phyloP scores from a whole-genome alignment of 2,888 invertebrate genomes.

The Alentia gelatinosa region DNA sequence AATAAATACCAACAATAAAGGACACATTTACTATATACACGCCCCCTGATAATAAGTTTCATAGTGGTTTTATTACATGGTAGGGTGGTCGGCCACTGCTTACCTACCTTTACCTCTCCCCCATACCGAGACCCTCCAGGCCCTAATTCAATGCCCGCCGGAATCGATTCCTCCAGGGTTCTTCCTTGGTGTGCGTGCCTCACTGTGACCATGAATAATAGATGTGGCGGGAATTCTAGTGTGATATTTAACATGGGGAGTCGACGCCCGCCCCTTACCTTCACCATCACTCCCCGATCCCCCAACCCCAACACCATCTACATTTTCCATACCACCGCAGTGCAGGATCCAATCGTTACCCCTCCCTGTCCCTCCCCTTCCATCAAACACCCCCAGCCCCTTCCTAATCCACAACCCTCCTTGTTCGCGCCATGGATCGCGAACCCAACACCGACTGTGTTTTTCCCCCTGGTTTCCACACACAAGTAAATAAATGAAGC shows the following conservation, averaged over 20 bases:
- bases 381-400: not conserved
- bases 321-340: not conserved
- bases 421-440: too few species aligned
- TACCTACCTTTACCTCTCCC: not conserved
- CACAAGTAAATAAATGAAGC: not conserved
- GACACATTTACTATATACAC: too few species aligned
- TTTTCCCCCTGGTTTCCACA: too few species aligned
- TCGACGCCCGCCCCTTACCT: not conserved
- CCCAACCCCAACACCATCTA: not conserved
- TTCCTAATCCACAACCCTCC: too few species aligned
- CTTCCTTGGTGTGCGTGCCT: conserved; percentile 2
- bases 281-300: not conserved
- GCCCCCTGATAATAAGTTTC: too few species aligned
- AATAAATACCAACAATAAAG: too few species aligned
- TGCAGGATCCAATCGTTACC: not conserved
- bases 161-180: not conserved
- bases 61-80: too few species aligned
- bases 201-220: conserved; percentile 10
- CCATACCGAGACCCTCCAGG: not conserved
- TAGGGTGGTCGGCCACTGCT: too few species aligned
- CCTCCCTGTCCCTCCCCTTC: not conserved
- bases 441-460: too few species aligned
- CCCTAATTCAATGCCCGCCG: not conserved
- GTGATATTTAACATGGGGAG: conserved; percentile 7
- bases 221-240: not conserved